Evolutionary conservation across 2,797 vertebrate species (phyloP), one percentile per base, ranked within the genome.

Genomic region (Chelon labrosus): DNA sequence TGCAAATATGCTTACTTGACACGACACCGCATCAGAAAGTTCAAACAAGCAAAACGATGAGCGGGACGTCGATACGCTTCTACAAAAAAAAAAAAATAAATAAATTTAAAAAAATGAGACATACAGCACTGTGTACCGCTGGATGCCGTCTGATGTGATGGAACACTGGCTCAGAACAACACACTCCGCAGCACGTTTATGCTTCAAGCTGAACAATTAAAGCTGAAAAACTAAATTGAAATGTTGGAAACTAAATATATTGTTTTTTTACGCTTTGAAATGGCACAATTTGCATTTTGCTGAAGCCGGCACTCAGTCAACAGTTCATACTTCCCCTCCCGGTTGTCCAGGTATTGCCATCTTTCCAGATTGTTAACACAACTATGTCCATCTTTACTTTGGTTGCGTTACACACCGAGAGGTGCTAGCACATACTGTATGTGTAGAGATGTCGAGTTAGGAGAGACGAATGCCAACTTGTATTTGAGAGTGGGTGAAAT

Each of bases 61-160:
- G 57, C 41, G 2, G 5, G 56, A 73, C 44, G 31, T 12, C 66
- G 47, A 62, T 42, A 16, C 0, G 37, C 20, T 14, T 71, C 7
- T 14, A 62, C 27, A 46, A 44, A 51, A 74, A 55, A 14, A 37
- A 0, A 49, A 52, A 53, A 13, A 50, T 35, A 39, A 61, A 38
- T 7, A 16, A 1, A 6, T n/a, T 1, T 1, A 3, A 42, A 42
- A 37, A 39, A 10, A 31, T 37, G 64, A 49, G 66, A 25, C 25
- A 4, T 16, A 20, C 42, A 0, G 0, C 13, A 13, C 42, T 0
- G 0, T 19, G 38, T 31, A 25, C 56, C 25, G 7, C 52, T 35
- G 39, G 55, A 81, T 22, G 53, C 53, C 50, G 64, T 65, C 63
- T 62, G 74, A 62, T 64, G 63, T 56, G 72, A 80, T 44, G 66